Conservation (phyloP, 1,140 invertebrate genomes). For the Chrysopa pallens region DNA sequence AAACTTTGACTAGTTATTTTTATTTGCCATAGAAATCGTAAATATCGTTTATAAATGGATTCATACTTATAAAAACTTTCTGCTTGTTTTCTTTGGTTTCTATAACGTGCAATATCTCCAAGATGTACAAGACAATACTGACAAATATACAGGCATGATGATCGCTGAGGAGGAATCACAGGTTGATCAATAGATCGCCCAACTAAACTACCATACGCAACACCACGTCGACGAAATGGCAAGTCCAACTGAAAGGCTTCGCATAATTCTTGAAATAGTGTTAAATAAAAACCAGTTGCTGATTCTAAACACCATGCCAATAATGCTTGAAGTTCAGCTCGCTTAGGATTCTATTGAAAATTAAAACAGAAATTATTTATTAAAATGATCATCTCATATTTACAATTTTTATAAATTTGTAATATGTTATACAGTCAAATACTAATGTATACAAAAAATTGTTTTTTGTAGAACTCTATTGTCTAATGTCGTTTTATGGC, state of each 20-base stretch:
- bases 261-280: conserved; percentile 64
- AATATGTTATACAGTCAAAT: too few relatives aligned
- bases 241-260: conserved; percentile 63
- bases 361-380: too few relatives aligned
- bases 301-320: conserved; percentile 62
- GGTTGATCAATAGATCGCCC: neutral
- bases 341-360: conserved; percentile 39
- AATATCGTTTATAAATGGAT: neutral
- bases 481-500: too few relatives aligned
- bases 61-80: conserved; percentile 57
- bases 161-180: conserved; percentile 35
- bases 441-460: too few relatives aligned
- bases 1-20: too few relatives aligned
- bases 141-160: conserved; percentile 64
- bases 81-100: conserved; percentile 59
- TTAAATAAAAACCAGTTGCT: conserved; percentile 70
- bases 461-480: too few relatives aligned
- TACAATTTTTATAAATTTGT: too few relatives aligned
- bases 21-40: too few relatives aligned
- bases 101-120: conserved; percentile 69
- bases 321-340: conserved; percentile 52
- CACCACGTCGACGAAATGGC: conserved; percentile 37
- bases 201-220: conserved; percentile 13
- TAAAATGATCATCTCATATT: too few relatives aligned
- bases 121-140: conserved; percentile 76